These are phyloP conservation scores for Dicrostonyx torquatus DNA, from an alignment of 2,797 vertebrate genomes.

Conservation along the genomic window DNA sequence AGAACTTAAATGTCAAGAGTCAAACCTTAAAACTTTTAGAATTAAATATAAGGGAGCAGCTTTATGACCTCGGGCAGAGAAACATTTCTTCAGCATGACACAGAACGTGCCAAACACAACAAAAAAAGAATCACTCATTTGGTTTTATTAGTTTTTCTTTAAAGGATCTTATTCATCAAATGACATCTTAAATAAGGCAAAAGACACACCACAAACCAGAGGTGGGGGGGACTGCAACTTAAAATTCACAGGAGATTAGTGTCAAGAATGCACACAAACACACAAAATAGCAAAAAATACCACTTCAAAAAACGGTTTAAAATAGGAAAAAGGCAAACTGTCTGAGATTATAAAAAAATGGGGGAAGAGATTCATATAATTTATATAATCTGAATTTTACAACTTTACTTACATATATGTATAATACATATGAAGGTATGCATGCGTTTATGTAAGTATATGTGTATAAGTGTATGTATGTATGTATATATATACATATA, in stretches of 20 bases:
- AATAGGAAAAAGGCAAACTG: neutral
- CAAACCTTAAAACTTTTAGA: constrained; percentile 68
- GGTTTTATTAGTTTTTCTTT: constrained; percentile 5
- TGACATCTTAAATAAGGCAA: constrained; percentile 32
- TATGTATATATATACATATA: neutral
- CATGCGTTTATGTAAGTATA: neutral
- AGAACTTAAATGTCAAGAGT: constrained; percentile 74
- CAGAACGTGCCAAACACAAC: constrained; percentile 52
- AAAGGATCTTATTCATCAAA: constrained; percentile 36
- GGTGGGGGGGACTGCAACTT: neutral
- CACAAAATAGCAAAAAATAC: neutral
- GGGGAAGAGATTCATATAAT: neutral
- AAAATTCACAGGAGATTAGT: constrained; percentile 20
- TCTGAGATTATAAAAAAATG: neutral
- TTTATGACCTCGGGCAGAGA: constrained; percentile 61
- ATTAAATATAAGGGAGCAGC: constrained; percentile 59
- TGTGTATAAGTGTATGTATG: neutral
- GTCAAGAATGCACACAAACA: neutral
- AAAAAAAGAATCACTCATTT: constrained; percentile 43
- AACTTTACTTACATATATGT: neutral
- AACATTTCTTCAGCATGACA: constrained; percentile 62
- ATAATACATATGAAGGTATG: neutral
- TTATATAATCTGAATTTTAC: neutral
- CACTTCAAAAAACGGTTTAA: neutral
- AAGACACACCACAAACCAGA: neutral